phyloP scores from a whole-genome alignment of 2,797 vertebrate species.

The Neosilurus mollespiculum region DNA sequence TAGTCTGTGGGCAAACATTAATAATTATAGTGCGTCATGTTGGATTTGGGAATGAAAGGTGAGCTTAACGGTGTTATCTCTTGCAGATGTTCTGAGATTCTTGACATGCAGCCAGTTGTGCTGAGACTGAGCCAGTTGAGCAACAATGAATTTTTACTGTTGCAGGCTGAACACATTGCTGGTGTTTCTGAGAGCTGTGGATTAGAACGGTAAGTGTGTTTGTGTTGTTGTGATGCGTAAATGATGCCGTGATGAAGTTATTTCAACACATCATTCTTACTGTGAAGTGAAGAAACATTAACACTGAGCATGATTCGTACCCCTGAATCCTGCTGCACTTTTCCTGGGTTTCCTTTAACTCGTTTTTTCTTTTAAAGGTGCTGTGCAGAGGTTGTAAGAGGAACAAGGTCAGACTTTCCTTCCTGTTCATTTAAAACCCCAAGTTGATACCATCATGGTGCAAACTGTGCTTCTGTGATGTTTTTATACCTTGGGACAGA shows the following conservation, averaged over 20 bases:
- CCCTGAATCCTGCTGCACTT: neutral
- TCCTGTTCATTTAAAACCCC: neutral
- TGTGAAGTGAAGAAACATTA: constrained; percentile 16
- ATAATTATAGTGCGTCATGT: neutral
- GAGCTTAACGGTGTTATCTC: neutral
- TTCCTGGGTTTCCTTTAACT: neutral
- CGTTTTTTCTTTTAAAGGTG: neutral
- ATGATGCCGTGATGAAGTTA: constrained; percentile 18
- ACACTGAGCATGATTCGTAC: constrained; percentile 28
- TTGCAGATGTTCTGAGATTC: neutral
- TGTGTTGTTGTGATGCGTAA: neutral
- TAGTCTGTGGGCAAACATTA: constrained; percentile 59
- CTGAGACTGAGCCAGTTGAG: neutral
- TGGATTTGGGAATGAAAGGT: neutral
- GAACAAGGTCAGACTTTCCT: constrained; percentile 11
- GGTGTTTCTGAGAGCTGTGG: neutral
- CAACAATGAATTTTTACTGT: no score
- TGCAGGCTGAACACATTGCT: neutral
- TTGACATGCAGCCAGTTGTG: neutral
- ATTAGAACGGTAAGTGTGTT: neutral
- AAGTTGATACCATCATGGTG: constrained; percentile 55
- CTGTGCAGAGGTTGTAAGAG: neutral
- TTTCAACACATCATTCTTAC: constrained; percentile 44
- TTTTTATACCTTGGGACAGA: constrained; percentile 49
- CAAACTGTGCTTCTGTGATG: constrained; percentile 45